phyloP scores from a whole-genome alignment of 2,888 invertebrate species.

The Serrognathus titanus region DNA sequence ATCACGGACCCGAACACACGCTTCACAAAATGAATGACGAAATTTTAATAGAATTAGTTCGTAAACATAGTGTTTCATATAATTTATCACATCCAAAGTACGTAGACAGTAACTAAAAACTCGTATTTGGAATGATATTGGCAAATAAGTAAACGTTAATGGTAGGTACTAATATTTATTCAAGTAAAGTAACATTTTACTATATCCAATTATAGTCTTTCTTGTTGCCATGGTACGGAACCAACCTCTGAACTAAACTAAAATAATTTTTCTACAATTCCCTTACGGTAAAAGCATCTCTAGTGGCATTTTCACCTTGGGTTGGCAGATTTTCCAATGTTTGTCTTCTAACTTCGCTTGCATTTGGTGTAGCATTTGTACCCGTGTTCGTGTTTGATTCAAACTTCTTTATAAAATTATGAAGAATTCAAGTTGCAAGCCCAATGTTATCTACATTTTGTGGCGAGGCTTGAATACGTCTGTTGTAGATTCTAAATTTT shows the following conservation, averaged over 20 bases:
- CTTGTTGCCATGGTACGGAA: conserved; percentile 20
- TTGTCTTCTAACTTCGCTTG: no score
- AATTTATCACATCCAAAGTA: conserved; percentile 8
- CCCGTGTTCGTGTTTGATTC: conserved; percentile 1
- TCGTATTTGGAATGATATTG: conserved; percentile 7
- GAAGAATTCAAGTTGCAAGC: conserved; percentile 17
- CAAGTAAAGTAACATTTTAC: not conserved
- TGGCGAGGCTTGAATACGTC: conserved; percentile 19
- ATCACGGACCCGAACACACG: not conserved
- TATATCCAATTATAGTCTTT: conserved; percentile 9
- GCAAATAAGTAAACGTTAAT: conserved; percentile 5
- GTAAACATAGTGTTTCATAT: conserved; percentile 2
- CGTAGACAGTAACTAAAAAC: conserved; percentile 6
- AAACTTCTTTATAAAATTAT: conserved; percentile 22
- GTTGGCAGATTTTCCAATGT: conserved; percentile 8
- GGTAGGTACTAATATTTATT: conserved; percentile 2
- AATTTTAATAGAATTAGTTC: conserved; percentile 6
- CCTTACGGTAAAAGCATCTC: conserved; percentile 18
- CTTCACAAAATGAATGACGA: not conserved
- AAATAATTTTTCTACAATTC: conserved; percentile 18
- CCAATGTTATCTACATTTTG: conserved; percentile 9
- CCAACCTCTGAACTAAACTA: conserved; percentile 21
- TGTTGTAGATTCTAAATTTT: conserved; percentile 29
- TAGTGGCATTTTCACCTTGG: conserved; percentile 14
- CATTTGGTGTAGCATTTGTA: not conserved